These are phyloP conservation scores for Gallinago nigripennis DNA, from an alignment of 2,797 vertebrate genomes.

Conservation along the genomic window DNA sequence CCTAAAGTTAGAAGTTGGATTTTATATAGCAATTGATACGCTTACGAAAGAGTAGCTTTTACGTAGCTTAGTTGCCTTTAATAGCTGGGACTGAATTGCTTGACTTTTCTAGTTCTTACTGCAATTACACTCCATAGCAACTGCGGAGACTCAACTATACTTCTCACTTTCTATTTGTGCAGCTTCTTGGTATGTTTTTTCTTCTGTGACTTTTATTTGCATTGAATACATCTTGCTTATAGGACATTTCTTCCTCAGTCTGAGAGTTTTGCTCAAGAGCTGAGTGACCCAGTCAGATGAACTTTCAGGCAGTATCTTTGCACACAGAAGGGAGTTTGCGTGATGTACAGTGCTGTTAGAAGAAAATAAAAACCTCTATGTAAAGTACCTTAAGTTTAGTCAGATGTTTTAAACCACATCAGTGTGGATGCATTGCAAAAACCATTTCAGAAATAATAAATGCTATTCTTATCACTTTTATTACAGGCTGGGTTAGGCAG, in stretches of 20 bases:
- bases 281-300: neutral
- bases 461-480: constrained; percentile 51
- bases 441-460: neutral
- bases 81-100: neutral
- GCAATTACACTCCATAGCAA: neutral
- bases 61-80: neutral
- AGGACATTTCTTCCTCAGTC: neutral
- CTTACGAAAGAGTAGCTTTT: neutral
- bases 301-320: neutral
- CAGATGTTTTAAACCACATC: neutral
- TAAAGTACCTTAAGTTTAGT: neutral
- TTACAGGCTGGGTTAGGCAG: constrained; percentile 38
- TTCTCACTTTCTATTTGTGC: neutral
- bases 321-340: neutral
- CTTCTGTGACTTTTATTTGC: neutral
- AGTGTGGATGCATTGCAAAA: neutral
- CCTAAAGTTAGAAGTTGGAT: neutral
- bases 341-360: neutral
- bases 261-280: neutral
- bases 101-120: neutral
- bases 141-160: neutral
- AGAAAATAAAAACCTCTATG: neutral
- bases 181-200: neutral
- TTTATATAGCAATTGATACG: neutral
- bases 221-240: neutral